These are phyloP conservation scores for Chalcosyrphus nemorum DNA, from an alignment of 2,888 invertebrate species.

Conservation along the genomic window DNA sequence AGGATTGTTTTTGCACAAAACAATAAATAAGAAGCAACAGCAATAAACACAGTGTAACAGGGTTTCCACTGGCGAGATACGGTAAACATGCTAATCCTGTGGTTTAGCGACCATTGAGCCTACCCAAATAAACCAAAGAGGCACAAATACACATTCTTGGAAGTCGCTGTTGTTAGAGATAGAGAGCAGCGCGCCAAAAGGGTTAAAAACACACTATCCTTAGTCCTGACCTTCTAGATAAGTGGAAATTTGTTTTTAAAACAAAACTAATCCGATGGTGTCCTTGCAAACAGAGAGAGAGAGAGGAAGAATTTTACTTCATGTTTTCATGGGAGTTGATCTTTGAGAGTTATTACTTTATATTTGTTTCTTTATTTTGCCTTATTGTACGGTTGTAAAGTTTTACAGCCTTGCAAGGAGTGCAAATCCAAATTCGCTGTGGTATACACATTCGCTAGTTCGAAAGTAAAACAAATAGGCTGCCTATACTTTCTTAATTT, in stretches of 20 bases:
- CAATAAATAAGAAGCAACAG: slow-evolving; percentile 40
- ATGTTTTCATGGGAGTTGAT: slow-evolving; percentile 66
- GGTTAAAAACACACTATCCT: slow-evolving; percentile 46
- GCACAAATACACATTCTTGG: slow-evolving; percentile 5
- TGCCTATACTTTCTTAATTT: background rate
- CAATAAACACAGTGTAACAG: slow-evolving; percentile 26
- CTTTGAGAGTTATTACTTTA: slow-evolving; percentile 67
- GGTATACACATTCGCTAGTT: background rate
- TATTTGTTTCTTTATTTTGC: slow-evolving; percentile 39
- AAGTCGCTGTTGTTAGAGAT: slow-evolving; percentile 4
- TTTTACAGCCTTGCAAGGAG: background rate
- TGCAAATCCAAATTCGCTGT: background rate
- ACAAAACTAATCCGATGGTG: slow-evolving; percentile 47
- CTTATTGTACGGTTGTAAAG: slow-evolving; percentile 33
- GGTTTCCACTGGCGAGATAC: slow-evolving; percentile 39
- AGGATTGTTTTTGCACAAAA: slow-evolving; percentile 53
- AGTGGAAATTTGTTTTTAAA: slow-evolving; percentile 66
- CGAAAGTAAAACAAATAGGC: background rate
- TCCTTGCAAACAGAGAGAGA: background rate
- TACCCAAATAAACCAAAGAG: slow-evolving; percentile 77
- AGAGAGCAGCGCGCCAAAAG: slow-evolving; percentile 61
- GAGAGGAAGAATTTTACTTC: background rate
- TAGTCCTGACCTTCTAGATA: slow-evolving; percentile 23
- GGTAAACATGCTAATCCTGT: slow-evolving; percentile 80
- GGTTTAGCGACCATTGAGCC: slow-evolving; percentile 80